Base-by-base conservation (phyloP, 35 echinoderm and acorn worm species). In the Apostichopus parvimensis region DNA sequence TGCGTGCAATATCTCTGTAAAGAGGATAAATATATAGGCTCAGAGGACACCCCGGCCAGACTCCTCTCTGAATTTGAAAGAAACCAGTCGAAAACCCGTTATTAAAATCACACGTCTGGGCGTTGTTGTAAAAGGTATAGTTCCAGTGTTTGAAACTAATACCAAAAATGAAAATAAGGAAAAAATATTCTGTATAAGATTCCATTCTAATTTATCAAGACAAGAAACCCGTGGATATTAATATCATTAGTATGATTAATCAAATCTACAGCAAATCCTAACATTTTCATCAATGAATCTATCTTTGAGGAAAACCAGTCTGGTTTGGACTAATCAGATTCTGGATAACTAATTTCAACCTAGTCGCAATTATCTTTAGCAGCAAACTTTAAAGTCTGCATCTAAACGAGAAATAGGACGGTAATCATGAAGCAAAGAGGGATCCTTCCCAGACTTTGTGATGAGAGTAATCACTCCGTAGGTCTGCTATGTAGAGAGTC, bases 91-190 rank as follows among this genome's bases (percentile, higher is more conserved):
- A 78, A 62, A 57, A 79, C 0, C 75, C 89, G 17, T 78, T 78
- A 55, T 91, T 28, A 76, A 76, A 56, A 78, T 80, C 76, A 91
- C 5, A 78, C 1, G 71, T 22, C 54, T 76, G 55, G 18, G 62
- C 77, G 9, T 91, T 78, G 15, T 56, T 57, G 15, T 91, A 80
- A 78, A 91, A 91, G 22, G 57, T 59, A 5, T 79, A 6, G 24
- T 79, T 91, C 90, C 90, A 91, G 15, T 91, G 3, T 91, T 80
- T 77, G 78, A 77, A 79, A 21, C 18, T 78, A 78, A n/a, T 57
- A 54, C 90, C 62, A 22, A 91, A 91, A 91, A 79, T 80, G 4
- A 80, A 91, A 78, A 45, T 45, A 58, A 65, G 26, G 90, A 91
- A 18, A 58, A 75, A 8, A 75, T 91, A 24, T n/a, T 18, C 18